Conservation (phyloP, 2,888 invertebrate genomes). For the Andrena bicolor region DNA sequence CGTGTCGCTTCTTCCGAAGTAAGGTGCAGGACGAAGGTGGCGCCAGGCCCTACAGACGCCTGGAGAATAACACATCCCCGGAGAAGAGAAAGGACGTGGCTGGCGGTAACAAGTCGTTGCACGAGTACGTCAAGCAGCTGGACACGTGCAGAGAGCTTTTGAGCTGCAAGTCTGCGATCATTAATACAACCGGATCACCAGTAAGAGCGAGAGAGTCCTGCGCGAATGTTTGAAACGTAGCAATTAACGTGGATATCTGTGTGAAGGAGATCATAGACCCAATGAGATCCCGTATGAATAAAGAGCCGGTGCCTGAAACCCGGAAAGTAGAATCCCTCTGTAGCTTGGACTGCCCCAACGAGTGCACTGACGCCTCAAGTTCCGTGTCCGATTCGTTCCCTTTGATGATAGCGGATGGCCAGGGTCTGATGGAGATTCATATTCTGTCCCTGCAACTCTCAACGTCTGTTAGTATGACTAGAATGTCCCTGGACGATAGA, state of each 20-base stretch:
- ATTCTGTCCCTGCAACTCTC: constrained; percentile 74
- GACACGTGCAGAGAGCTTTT: constrained; percentile 41
- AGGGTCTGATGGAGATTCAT: constrained; percentile 78
- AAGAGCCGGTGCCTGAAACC: neutral
- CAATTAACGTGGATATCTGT: constrained; percentile 29
- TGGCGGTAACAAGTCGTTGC: neutral
- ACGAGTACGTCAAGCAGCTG: constrained; percentile 37
- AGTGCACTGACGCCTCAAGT: constrained; percentile 12
- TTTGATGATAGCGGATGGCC: constrained; percentile 70
- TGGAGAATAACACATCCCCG: neutral
- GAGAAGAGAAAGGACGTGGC: neutral
- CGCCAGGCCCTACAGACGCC: neutral
- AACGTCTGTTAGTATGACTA: constrained; percentile 70
- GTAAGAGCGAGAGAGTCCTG: constrained; percentile 37
- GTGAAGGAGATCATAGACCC: constrained; percentile 23
- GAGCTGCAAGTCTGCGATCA: neutral
- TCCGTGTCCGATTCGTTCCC: constrained; percentile 59
- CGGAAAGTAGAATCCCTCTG: constrained; percentile 24
- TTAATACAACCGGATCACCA: neutral
- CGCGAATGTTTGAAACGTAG: neutral
- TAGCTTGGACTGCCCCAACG: constrained; percentile 46
- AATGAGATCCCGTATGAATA: neutral
- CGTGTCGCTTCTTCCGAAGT: constrained; percentile 28
- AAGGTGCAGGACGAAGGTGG: constrained; percentile 35
- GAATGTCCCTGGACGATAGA: neutral